A percentile compares a stretch with the other conserved stretches of the same genome.
Conservation (phyloP, 2,113 vertebrate genomes). For the Balaenoptera acutorostrata region DNA sequence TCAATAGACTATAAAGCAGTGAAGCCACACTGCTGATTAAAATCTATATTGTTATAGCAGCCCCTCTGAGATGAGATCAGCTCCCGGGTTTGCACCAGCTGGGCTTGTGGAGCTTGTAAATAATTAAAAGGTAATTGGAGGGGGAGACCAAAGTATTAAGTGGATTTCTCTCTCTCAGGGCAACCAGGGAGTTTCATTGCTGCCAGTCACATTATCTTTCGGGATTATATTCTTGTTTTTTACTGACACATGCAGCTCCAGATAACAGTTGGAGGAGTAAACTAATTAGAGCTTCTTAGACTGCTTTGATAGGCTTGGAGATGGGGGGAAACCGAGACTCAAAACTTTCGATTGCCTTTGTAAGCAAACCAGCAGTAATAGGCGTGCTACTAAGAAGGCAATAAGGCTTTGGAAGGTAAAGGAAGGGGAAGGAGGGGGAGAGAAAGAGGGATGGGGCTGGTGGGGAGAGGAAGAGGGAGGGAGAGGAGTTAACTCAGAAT, state of each 20-base stretch:
- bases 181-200: constrained; percentile 62
- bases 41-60: constrained; percentile 72
- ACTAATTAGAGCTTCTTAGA: constrained; percentile 32
- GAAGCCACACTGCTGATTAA: constrained; percentile 58
- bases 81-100: constrained; percentile 58
- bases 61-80: constrained; percentile 72
- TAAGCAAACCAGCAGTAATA: neutral
- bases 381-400: neutral
- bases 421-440: too few relatives aligned
- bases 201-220: constrained; percentile 61
- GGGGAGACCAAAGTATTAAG: constrained; percentile 70
- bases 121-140: constrained; percentile 79
- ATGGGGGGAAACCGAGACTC: neutral
- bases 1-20: constrained; percentile 51
- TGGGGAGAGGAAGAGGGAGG: neutral
- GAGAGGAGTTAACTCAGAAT: neutral
- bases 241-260: constrained; percentile 28
- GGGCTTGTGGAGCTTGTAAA: constrained; percentile 68
- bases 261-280: neutral
- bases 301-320: neutral
- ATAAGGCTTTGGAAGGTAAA: neutral
- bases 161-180: constrained; percentile 70
- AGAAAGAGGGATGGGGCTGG: too few relatives aligned
- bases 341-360: neutral
- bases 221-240: constrained; percentile 42